Conservation (phyloP, 1,140 invertebrate genomes). For the Solenopsis fugax region DNA sequence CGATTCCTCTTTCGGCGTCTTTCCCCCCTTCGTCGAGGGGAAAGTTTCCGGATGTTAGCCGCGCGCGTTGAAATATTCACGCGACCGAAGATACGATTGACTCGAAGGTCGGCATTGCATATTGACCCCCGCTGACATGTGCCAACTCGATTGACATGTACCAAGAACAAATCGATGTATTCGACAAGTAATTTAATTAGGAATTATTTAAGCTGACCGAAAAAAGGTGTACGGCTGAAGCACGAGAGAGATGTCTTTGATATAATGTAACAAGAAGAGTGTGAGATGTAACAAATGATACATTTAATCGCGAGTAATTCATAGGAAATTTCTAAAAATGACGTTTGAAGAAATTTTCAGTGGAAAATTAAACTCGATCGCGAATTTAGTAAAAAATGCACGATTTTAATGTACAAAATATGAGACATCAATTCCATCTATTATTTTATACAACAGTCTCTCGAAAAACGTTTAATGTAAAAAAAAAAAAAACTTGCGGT, state of each 20-base stretch:
- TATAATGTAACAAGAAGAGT: neutral
- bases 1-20: neutral
- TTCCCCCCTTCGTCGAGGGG: neutral
- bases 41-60: slow-evolving; percentile 25
- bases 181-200: slow-evolving; percentile 19
- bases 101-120: slow-evolving; percentile 43
- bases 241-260: neutral
- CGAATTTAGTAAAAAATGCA: neutral
- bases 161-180: slow-evolving; percentile 27
- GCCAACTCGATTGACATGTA: slow-evolving; percentile 31
- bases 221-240: neutral
- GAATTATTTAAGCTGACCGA: neutral
- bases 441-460: neutral
- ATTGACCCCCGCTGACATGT: slow-evolving; percentile 33
- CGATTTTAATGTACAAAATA: neutral
- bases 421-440: neutral
- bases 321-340: neutral
- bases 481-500: neutral
- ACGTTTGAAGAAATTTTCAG: neutral
- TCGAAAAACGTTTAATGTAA: neutral
- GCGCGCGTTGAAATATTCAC: slow-evolving; percentile 54
- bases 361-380: neutral
- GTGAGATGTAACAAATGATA: neutral
- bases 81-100: slow-evolving; percentile 30
- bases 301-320: neutral